Percentiles rank a stretch among this genome's conserved stretches.
These are phyloP conservation scores for Brenthis daphne DNA, from an alignment of 2,888 invertebrate species.

Conservation along the genomic window DNA sequence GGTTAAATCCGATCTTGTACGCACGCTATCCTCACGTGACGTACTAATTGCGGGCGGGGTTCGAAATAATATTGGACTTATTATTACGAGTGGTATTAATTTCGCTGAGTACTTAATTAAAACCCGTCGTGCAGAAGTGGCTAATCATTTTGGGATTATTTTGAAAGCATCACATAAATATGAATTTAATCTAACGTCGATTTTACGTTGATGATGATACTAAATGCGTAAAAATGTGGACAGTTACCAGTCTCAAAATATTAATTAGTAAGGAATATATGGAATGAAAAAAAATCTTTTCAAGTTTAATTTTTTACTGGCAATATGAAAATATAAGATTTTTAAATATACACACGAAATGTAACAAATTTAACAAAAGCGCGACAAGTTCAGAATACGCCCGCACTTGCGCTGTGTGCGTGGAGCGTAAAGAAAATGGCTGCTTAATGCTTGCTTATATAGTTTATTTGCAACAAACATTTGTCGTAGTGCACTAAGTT, in stretches of 20 bases:
- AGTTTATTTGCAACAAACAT: slow-evolving; percentile 47
- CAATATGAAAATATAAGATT: slow-evolving; percentile 15
- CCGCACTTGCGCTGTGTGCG: slow-evolving; percentile 41
- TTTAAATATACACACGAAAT: slow-evolving; percentile 34
- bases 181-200: neutral
- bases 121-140: slow-evolving; percentile 18
- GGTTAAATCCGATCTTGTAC: slow-evolving; percentile 63
- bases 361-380: slow-evolving; percentile 37
- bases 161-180: neutral
- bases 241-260: no score
- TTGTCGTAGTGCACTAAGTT: slow-evolving; percentile 40
- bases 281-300: no score
- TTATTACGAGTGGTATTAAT: slow-evolving; percentile 39
- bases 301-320: neutral
- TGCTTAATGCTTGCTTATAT: slow-evolving; percentile 47
- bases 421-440: slow-evolving; percentile 45
- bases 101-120: slow-evolving; percentile 35
- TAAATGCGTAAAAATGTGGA: neutral
- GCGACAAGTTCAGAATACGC: slow-evolving; percentile 37
- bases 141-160: slow-evolving; percentile 6
- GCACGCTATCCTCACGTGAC: slow-evolving; percentile 67
- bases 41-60: slow-evolving; percentile 43
- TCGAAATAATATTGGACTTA: slow-evolving; percentile 38
- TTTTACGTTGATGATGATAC: neutral
- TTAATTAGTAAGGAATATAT: neutral